phyloP scores from a whole-genome alignment of 2,797 vertebrate species.

The Cuculus canorus region DNA sequence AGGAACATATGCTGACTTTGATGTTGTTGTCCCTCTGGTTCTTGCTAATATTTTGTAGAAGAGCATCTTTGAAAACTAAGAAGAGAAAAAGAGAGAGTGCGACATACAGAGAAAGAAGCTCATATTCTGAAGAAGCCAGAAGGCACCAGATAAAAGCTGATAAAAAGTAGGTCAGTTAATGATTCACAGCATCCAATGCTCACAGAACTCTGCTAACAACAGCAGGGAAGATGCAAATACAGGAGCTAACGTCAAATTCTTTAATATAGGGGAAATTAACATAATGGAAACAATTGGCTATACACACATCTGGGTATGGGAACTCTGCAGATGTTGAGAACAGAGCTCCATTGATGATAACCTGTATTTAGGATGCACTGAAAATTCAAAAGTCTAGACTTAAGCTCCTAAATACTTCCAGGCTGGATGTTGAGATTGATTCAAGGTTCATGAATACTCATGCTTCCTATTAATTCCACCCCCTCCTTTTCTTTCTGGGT shows the following conservation, averaged over 20 bases:
- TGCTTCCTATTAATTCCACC: not conserved
- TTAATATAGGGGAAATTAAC: not conserved
- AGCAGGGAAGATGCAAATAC: constrained; percentile 28
- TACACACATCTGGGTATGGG: not conserved
- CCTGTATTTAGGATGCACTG: not conserved
- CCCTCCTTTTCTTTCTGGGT: fast-evolving
- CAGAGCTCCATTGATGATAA: not conserved
- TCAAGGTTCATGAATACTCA: not conserved
- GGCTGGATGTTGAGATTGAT: not conserved
- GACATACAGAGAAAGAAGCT: not conserved
- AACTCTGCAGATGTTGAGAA: not conserved
- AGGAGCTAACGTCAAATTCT: constrained; percentile 4
- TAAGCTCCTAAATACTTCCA: not conserved
- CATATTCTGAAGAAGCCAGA: constrained; percentile 44
- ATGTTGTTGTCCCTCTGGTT: constrained; percentile 13
- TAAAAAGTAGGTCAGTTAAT: constrained; percentile 60
- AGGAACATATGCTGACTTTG: constrained; percentile 10
- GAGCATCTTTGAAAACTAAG: constrained; percentile 48
- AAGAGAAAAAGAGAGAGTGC: not conserved
- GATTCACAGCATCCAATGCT: constrained; percentile 43
- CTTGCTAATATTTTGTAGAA: not conserved
- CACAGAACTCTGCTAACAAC: constrained; percentile 24
- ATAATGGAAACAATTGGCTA: not conserved
- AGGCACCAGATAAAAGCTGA: constrained; percentile 67
- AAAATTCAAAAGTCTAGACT: not conserved